Conservation (phyloP, 2,888 invertebrate genomes). For the Yponomeuta sedellus region DNA sequence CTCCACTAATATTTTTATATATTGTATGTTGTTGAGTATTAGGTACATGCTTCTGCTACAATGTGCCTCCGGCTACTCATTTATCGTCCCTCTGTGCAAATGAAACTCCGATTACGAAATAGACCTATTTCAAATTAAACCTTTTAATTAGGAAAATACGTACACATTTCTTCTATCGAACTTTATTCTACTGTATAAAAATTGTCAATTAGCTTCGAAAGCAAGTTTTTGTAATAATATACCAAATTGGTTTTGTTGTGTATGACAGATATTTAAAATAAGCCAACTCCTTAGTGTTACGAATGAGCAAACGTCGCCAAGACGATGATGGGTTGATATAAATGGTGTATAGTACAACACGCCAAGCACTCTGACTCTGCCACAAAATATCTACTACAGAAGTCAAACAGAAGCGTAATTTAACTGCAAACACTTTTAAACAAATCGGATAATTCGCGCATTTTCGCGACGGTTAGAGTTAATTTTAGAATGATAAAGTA, state of each 20-base stretch:
- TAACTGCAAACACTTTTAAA: no score
- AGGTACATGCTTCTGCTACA: background rate
- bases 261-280: background rate
- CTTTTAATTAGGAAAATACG: no score
- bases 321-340: conserved; percentile 17
- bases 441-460: no score
- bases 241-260: no score
- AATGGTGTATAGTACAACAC: conserved; percentile 21
- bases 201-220: no score
- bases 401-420: background rate
- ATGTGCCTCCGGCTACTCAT: conserved; percentile 14
- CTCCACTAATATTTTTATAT: no score
- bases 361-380: background rate
- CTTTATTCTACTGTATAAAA: no score
- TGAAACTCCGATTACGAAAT: background rate
- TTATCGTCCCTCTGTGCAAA: conserved; percentile 6
- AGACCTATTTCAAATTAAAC: background rate
- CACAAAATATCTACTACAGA: background rate
- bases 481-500: no score
- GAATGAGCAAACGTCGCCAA: background rate
- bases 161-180: no score
- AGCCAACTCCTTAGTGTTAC: background rate
- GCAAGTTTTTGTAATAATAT: no score
- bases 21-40: no score
- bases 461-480: no score